These are phyloP conservation scores for Muntiacus muntjak DNA, from an alignment of 2,113 vertebrate species.

Conservation along the genomic window DNA sequence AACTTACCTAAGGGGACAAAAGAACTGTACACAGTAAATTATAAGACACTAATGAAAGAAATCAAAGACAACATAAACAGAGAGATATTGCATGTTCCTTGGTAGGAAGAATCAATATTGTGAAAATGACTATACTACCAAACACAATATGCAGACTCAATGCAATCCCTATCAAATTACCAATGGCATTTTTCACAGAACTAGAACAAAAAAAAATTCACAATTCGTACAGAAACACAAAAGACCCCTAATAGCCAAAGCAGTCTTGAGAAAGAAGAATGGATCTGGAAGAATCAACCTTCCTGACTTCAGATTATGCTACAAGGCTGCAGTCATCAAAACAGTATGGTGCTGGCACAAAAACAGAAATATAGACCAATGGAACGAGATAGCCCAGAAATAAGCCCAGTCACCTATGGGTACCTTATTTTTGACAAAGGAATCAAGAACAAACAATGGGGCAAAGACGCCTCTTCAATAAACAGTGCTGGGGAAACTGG, in stretches of 20 bases:
- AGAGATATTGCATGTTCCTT: neutral
- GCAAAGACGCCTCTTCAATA: neutral
- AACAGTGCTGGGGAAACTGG: neutral
- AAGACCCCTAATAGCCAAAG: neutral
- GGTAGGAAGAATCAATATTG: neutral
- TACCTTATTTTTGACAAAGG: neutral
- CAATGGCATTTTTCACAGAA: neutral
- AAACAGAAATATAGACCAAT: neutral
- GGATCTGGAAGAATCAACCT: neutral
- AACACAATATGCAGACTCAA: neutral
- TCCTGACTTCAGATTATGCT: neutral
- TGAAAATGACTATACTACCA: neutral
- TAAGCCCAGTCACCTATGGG: neutral
- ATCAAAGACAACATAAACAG: neutral
- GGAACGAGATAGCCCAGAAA: neutral
- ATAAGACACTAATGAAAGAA: neutral
- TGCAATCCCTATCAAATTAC: neutral
- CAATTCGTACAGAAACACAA: neutral
- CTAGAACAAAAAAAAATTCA: neutral
- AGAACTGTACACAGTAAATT: neutral
- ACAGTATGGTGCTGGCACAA: neutral
- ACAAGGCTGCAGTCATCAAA: neutral
- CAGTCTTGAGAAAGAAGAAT: neutral
- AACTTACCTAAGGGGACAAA: neutral
- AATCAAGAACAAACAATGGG: neutral